Conservation (phyloP, 2,797 vertebrate genomes). For the Anguilla marmorata region DNA sequence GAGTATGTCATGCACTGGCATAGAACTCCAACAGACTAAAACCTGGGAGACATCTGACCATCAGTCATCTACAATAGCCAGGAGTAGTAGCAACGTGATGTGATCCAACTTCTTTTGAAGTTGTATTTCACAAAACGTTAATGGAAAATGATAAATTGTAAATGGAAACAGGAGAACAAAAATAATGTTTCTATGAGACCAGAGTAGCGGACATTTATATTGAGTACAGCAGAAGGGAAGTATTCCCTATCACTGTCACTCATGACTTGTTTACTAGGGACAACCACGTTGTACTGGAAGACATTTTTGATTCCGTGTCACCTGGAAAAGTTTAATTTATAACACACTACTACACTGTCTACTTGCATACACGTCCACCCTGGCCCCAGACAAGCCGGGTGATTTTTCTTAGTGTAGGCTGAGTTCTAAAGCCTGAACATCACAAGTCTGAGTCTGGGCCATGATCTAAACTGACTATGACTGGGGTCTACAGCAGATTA, state of each 20-base stretch:
- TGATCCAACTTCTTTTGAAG: neutral
- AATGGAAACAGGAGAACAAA: slow-evolving; percentile 1
- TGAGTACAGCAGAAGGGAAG: neutral
- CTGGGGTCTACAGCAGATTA: too few species aligned
- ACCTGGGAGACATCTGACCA: slow-evolving; percentile 36
- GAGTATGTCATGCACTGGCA: slow-evolving; percentile 48
- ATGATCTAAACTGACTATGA: too few species aligned
- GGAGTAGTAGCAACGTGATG: neutral
- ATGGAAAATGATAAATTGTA: neutral
- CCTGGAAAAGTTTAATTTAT: neutral
- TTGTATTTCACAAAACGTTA: neutral
- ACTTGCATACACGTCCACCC: neutral
- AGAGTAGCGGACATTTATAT: neutral
- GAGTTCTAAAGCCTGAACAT: neutral
- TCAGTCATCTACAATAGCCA: slow-evolving; percentile 28
- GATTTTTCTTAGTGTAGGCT: neutral
- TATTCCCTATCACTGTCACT: neutral
- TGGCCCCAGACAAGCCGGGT: neutral
- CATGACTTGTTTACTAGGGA: neutral
- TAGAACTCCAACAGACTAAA: neutral
- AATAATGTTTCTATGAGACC: neutral
- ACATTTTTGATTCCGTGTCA: neutral
- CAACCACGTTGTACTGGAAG: neutral
- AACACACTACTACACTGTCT: neutral
- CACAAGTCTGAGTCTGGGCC: neutral